Conservation (phyloP, 2,888 invertebrate genomes). For the Philereme vetulata region DNA sequence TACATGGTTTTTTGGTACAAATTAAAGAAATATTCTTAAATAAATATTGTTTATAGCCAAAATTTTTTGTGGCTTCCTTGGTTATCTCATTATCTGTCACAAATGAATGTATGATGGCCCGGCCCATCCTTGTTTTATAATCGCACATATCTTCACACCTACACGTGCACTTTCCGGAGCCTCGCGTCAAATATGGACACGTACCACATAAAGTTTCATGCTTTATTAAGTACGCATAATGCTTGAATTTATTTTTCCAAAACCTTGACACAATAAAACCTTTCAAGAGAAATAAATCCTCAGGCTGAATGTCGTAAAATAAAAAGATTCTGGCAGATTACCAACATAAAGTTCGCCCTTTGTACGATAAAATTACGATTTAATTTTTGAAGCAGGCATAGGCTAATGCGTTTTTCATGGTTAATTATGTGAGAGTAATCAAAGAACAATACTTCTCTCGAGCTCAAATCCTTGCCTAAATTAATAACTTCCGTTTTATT, state of each 20-base stretch:
- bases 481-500: no score
- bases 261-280: slow-evolving; percentile 30
- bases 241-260: slow-evolving; percentile 26
- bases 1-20: no score
- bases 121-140: slow-evolving; percentile 22
- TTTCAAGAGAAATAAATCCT: slow-evolving; percentile 21
- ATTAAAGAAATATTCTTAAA: no score
- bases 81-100: slow-evolving; percentile 4
- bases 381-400: not conserved
- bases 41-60: not conserved
- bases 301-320: slow-evolving; percentile 16
- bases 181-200: slow-evolving; percentile 25
- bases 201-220: slow-evolving; percentile 27
- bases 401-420: not conserved
- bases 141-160: slow-evolving; percentile 27
- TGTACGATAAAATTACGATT: slow-evolving; percentile 4
- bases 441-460: no score
- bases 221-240: slow-evolving; percentile 18
- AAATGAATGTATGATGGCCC: slow-evolving; percentile 6
- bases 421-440: no score
- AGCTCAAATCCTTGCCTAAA: no score
- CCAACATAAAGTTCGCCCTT: not conserved
- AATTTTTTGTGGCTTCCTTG: not conserved
- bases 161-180: slow-evolving; percentile 21
- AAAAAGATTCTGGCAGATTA: slow-evolving; percentile 16